Percentiles rank a stretch among this genome's conserved stretches.
Evolutionary conservation across 2,113 vertebrate genomes (phyloP).

Genomic region (Synchiropus splendidus): DNA sequence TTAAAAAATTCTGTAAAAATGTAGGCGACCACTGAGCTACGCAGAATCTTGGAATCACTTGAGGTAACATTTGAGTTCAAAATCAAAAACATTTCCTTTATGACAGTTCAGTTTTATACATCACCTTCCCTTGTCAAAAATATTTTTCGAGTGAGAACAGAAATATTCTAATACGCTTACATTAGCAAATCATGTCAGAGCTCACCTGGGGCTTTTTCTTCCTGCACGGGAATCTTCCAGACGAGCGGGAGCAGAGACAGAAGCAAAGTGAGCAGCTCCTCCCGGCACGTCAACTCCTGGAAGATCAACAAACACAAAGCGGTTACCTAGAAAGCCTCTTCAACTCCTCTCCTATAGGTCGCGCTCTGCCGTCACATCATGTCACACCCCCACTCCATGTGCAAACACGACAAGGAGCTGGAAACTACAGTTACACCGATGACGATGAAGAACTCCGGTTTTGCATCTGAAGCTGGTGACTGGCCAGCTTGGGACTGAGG

Average conservation of each 20-base stretch:
- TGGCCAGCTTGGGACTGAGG: too few species aligned
- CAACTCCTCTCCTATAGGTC: slow-evolving; percentile 12
- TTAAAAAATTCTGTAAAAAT: background rate
- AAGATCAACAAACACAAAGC: slow-evolving; percentile 20
- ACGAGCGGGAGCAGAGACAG: slow-evolving; percentile 89
- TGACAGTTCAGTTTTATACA: background rate
- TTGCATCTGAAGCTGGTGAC: too few species aligned
- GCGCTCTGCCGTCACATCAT: slow-evolving; percentile 22
- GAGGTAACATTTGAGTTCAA: too few species aligned
- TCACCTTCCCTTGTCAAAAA: too few species aligned
- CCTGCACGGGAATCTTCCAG: slow-evolving; percentile 93
- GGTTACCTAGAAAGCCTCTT: slow-evolving; percentile 13
- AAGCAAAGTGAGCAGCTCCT: slow-evolving; percentile 90
- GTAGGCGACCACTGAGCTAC: too few species aligned
- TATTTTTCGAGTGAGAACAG: too few species aligned
- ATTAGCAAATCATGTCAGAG: too few species aligned
- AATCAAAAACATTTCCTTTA: too few species aligned
- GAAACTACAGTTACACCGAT: background rate
- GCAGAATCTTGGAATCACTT: too few species aligned
- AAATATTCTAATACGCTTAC: too few species aligned
- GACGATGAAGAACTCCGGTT: too few species aligned
- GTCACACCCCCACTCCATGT: slow-evolving; percentile 27
- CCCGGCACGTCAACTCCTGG: slow-evolving; percentile 92
- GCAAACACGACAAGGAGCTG: background rate
- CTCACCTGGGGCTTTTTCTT: slow-evolving; percentile 83